Evolutionary conservation across 2,113 vertebrate species (phyloP).

Genomic region (Gobio gobio): DNA sequence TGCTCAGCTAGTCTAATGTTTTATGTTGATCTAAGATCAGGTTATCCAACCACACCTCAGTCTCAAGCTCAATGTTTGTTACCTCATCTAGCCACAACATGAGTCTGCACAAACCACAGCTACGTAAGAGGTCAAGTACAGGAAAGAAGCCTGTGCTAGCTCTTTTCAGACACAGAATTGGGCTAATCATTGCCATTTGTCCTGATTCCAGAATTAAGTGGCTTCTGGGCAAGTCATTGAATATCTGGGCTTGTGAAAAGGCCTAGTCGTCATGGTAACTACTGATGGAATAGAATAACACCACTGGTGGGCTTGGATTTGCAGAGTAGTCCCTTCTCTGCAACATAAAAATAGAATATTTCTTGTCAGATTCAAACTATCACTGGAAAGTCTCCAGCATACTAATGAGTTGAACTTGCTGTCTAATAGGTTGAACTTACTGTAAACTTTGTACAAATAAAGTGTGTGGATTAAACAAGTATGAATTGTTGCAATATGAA

Average conservation of each 20-base stretch:
- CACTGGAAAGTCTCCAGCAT: background rate
- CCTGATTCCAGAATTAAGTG: background rate
- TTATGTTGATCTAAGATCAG: constrained; percentile 5
- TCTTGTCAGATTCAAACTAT: background rate
- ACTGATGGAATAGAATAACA: constrained; percentile 3
- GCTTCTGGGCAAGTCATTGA: constrained; percentile 29
- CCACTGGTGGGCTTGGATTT: constrained; percentile 13
- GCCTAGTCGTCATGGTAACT: constrained; percentile 48
- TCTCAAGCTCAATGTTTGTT: background rate
- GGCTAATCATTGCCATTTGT: constrained; percentile 36
- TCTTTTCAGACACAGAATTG: background rate
- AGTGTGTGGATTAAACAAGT: background rate
- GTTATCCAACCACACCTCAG: background rate
- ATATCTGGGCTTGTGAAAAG: constrained; percentile 30
- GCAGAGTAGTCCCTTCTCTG: background rate
- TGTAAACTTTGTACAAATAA: background rate
- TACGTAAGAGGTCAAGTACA: background rate
- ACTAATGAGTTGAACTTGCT: background rate
- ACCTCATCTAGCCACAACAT: background rate
- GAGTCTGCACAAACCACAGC: constrained; percentile 2
- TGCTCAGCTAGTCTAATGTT: background rate
- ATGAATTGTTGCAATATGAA: too few species aligned
- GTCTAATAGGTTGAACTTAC: background rate
- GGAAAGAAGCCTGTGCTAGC: background rate
- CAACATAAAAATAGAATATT: background rate